Percentiles rank a stretch among this genome's conserved stretches.
These are phyloP conservation scores for Drosophila pseudotalamancana DNA, from an alignment of 2,888 invertebrate genomes.

Conservation along the genomic window DNA sequence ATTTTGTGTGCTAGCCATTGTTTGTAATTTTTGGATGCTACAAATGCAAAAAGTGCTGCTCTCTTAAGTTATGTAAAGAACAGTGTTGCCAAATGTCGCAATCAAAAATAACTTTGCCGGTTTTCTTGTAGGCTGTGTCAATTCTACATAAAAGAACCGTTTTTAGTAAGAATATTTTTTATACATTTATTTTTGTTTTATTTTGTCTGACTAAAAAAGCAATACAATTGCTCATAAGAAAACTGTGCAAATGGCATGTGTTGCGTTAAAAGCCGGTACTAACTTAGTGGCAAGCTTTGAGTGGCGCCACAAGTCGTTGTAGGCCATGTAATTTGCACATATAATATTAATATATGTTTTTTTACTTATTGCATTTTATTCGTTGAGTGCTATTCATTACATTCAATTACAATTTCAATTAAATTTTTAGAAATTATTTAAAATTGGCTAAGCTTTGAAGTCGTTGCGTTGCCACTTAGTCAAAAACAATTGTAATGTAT, in stretches of 20 bases:
- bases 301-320: neutral
- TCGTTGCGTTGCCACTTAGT: conserved; percentile 23
- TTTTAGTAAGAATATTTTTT: neutral
- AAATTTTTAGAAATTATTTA: neutral
- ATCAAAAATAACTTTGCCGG: conserved; percentile 31
- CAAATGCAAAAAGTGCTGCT: conserved; percentile 53
- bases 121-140: neutral
- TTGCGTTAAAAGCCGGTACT: conserved; percentile 33
- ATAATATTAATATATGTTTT: neutral
- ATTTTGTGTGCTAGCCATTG: conserved; percentile 72
- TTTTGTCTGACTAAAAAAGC: conserved; percentile 13
- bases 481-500: neutral
- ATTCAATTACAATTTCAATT: neutral
- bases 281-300: conserved; percentile 46
- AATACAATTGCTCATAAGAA: conserved; percentile 8
- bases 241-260: neutral
- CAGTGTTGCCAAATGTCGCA: conserved; percentile 50
- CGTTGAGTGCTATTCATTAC: too few species aligned
- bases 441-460: conserved; percentile 4
- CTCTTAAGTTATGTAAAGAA: conserved; percentile 66
- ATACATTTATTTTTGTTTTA: neutral
- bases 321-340: too few species aligned
- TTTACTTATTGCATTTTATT: neutral
- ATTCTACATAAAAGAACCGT: neutral
- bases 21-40: conserved; percentile 33